Evolutionary conservation across 2,797 vertebrate species (phyloP).

Genomic region (Oreochromis mossambicus): DNA sequence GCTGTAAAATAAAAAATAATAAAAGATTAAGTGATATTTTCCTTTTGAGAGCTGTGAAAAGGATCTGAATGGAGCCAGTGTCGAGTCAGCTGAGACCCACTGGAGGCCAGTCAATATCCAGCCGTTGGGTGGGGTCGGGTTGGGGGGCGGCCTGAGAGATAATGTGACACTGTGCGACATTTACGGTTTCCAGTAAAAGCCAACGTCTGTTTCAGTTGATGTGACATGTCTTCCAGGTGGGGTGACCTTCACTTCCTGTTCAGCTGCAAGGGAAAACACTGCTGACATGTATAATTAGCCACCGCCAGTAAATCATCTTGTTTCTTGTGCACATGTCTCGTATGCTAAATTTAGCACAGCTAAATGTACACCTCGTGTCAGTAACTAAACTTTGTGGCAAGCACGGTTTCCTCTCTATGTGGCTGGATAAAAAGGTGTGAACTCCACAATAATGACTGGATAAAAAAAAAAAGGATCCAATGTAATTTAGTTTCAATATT

Average conservation of each 20-base stretch:
- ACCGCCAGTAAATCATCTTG: slow-evolving; percentile 26
- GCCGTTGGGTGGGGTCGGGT: background rate
- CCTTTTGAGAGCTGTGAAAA: background rate
- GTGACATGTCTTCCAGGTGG: slow-evolving; percentile 58
- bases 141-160: background rate
- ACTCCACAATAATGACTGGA: background rate
- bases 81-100: background rate
- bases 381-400: slow-evolving; percentile 17
- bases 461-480: background rate
- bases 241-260: slow-evolving; percentile 48
- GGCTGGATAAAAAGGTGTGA: background rate
- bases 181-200: slow-evolving; percentile 44
- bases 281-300: slow-evolving; percentile 54
- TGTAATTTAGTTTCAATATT: background rate
- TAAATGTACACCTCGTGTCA: slow-evolving; percentile 28
- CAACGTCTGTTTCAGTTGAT: slow-evolving; percentile 4
- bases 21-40: background rate
- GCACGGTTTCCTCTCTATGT: slow-evolving; percentile 9
- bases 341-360: slow-evolving; percentile 46
- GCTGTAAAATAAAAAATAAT: background rate
- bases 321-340: background rate
- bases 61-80: background rate
- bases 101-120: slow-evolving; percentile 17
- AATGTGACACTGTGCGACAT: slow-evolving; percentile 3
- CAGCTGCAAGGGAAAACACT: slow-evolving; percentile 39